phyloP scores from a whole-genome alignment of 2,113 vertebrate species.

The Daphoenositta chrysoptera region DNA sequence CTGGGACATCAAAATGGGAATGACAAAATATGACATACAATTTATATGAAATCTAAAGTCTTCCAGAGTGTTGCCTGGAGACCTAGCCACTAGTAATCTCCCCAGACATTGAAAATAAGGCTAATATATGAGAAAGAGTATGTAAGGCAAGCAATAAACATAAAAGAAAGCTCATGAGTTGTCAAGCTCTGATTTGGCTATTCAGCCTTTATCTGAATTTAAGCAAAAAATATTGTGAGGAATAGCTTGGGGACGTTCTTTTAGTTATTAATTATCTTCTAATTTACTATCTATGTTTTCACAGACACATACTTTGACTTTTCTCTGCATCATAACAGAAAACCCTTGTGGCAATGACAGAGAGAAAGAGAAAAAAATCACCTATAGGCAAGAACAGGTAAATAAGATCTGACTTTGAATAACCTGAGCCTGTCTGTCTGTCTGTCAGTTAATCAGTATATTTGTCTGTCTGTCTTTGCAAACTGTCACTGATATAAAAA shows the following conservation, averaged over 20 bases:
- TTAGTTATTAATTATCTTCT: not conserved
- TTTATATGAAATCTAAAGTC: constrained; percentile 11
- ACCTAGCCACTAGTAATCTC: not conserved
- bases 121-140: not conserved
- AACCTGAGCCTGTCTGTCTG: not conserved
- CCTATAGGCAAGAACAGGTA: not conserved
- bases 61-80: not conserved
- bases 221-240: not conserved
- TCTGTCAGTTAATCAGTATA: not conserved
- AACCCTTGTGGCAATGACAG: not conserved
- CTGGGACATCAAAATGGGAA: not conserved
- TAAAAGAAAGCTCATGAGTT: not conserved
- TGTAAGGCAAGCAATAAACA: not conserved
- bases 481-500: not conserved
- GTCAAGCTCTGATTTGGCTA: not conserved
- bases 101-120: not conserved
- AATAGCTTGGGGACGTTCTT: not conserved
- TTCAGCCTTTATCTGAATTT: not conserved
- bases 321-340: not conserved
- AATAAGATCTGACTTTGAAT: not conserved
- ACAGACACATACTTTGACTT: not conserved
- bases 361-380: not conserved
- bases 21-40: constrained; percentile 2
- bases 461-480: not conserved
- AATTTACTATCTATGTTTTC: not conserved